Base-by-base conservation (phyloP, 1,140 invertebrate genomes). In the Camponotus pennsylvanicus region DNA sequence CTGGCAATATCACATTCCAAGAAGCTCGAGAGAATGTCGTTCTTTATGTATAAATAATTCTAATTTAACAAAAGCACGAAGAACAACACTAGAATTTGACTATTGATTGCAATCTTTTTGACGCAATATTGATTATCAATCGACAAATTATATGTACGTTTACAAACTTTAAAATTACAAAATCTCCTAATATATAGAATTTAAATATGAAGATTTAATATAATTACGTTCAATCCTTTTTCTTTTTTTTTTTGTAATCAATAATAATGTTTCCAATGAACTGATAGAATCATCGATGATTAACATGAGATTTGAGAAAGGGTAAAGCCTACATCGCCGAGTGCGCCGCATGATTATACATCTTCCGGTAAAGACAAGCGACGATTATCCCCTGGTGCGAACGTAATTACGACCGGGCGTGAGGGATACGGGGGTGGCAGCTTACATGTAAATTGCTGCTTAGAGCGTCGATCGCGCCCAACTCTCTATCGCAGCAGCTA, bases 391-490 rank as follows among this genome's bases (percentile, higher is more conserved):
- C 37, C 86, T 55, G 85, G 73, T 70, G 83, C 86, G 92, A 92
- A 89, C 75, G 84, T 92, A 92, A 92, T 92, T 92, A 89, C 90
- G 86, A 42, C 59, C 55, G 71, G 70, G 67, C 84, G 69, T 5
- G 27, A 82, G 21, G 27, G 69, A n/a, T 37, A 11, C 40, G 80
- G 52, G 52, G 66, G 82, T 80, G 77, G 88, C 59, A 86, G 86
- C 88, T 90, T 92, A 92, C 92, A 93, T 93, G 92, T 91, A 93
- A 93, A 93, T 92, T 93, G 92, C 90, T 92, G 91, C 89, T 93
- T 93, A 93, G 91, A 92, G 88, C 80, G 61, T 79, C 79, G 89
- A 89, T 90, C 87, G 80, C 70, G 67, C 71, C 75, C 73, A 89
- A 83, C 88, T 80, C 42, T 66, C 32, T 86, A 88, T 88, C 82